These are phyloP conservation scores for Temnothorax curvispinosus DNA, from an alignment of 1,140 invertebrate species.

Conservation along the genomic window DNA sequence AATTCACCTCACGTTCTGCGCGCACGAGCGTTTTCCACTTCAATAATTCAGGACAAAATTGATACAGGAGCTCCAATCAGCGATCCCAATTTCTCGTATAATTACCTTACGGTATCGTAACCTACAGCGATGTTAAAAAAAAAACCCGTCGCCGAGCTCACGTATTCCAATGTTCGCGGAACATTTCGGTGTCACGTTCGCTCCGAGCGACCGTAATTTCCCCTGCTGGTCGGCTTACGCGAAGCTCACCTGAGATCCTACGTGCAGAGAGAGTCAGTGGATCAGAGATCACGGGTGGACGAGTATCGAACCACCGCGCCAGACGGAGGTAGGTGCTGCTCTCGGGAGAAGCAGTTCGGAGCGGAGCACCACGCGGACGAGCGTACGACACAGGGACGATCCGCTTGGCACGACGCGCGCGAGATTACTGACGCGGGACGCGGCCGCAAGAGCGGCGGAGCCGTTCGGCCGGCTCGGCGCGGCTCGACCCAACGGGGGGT, in stretches of 20 bases:
- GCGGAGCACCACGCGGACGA: neutral
- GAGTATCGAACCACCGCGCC: neutral
- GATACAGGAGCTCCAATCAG: neutral
- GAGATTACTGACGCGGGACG: slow-evolving; percentile 28
- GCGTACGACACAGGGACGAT: neutral
- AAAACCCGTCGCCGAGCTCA: neutral
- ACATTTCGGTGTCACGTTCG: neutral
- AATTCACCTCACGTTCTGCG: neutral
- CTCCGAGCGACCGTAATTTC: neutral
- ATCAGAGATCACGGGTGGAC: neutral
- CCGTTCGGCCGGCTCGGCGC: slow-evolving; percentile 1
- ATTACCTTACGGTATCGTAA: neutral
- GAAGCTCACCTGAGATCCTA: slow-evolving; percentile 32
- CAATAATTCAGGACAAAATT: neutral
- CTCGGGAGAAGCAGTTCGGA: neutral
- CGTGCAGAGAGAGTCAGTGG: neutral
- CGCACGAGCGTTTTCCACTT: neutral
- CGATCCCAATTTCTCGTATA: neutral
- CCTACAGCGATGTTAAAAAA: too few relatives aligned
- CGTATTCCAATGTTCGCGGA: neutral
- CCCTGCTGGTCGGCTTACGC: too few relatives aligned
- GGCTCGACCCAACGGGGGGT: neutral
- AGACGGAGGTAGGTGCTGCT: neutral
- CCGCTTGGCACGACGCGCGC: slow-evolving; percentile 22
- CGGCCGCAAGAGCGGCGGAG: neutral